Evolutionary conservation across 2,113 vertebrate species (phyloP), one percentile per base, ranked within the genome.

Genomic region (Heptranchias perlo): DNA sequence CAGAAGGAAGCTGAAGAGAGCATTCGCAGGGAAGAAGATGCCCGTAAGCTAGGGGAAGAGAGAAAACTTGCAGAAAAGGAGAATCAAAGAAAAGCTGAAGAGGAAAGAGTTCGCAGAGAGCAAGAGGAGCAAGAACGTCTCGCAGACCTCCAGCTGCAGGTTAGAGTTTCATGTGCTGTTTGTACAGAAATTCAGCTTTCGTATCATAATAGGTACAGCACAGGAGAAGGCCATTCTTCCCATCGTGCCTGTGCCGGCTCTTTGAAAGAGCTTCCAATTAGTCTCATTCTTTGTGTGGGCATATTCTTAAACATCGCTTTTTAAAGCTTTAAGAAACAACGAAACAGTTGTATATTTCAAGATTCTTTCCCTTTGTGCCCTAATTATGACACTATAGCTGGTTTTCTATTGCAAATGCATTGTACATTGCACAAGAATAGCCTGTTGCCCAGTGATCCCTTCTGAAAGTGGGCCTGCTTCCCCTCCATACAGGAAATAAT

Each of bases 111-210:
- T 87, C 96, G 84, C 11, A 96, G 97, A 73, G 98, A 98, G 0
- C 98, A 97, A 58, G 98, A 98, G 73, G 98, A 99, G 96, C 98
- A 97, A 28, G 97, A 98, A 96, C 98, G 97, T 4, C 97, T 98
- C 10, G 97, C 96, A 0, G 98, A 98, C 95, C 97, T 98, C 61
- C 98, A 98, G 0, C 98, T 97, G 61, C 98, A 99, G 98, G 98
- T 98, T 96, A 96, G 97, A 93, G 93, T 69, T n/a, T 95, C n/a
- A 94, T 61, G 28, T 23, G 6, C 0, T 76, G 14, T 89, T 54
- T 10, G 86, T 28, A 54, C 3, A 25, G 25, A 61, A 61, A 31
- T 54, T 16, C 4, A 14, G 49, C 78, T 91, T n/a, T n/a, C n/a
- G n/a, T n/a, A n/a, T n/a, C n/a, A n/a, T n/a, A n/a, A n/a, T n/a